Evolutionary conservation across 2,113 vertebrate genomes (phyloP).

Genomic region (Dasyprocta punctata): DNA sequence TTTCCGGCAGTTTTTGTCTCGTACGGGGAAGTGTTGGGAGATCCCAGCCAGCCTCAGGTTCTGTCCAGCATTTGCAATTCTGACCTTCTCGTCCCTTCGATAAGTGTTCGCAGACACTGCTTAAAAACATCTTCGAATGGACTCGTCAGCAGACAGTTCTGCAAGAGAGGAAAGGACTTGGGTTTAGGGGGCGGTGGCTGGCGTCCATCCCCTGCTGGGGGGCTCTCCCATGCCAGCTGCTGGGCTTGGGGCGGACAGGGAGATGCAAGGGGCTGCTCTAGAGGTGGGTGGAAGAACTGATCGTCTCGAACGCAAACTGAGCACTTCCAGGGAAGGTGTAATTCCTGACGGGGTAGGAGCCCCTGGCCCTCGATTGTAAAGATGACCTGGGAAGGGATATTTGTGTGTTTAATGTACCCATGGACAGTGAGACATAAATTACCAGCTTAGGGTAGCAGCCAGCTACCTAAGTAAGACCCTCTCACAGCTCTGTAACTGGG

Average conservation of each 20-base stretch:
- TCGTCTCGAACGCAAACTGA: background rate
- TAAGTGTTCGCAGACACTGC: slow-evolving; percentile 90
- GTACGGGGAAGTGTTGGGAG: background rate
- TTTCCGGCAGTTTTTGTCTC: background rate
- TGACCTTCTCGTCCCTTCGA: slow-evolving; percentile 93
- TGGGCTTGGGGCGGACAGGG: no score
- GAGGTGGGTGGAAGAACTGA: background rate
- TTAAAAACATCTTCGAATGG: slow-evolving; percentile 90
- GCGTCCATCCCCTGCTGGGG: background rate
- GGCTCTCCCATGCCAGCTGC: background rate
- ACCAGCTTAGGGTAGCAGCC: background rate
- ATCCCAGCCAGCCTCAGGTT: background rate
- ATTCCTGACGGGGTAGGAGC: background rate
- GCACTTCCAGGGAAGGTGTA: background rate
- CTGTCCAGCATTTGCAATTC: background rate
- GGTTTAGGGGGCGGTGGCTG: background rate
- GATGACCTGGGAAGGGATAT: background rate
- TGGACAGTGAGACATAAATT: background rate
- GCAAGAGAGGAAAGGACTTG: background rate
- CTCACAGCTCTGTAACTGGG: accelerated
- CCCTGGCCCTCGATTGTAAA: accelerated
- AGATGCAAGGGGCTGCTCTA: background rate
- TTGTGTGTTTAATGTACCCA: background rate
- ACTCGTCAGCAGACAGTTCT: slow-evolving; percentile 92
- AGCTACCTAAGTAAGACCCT: accelerated